These are phyloP conservation scores for Poecilia latipinna DNA, from an alignment of 2,113 vertebrate genomes.

Conservation along the genomic window DNA sequence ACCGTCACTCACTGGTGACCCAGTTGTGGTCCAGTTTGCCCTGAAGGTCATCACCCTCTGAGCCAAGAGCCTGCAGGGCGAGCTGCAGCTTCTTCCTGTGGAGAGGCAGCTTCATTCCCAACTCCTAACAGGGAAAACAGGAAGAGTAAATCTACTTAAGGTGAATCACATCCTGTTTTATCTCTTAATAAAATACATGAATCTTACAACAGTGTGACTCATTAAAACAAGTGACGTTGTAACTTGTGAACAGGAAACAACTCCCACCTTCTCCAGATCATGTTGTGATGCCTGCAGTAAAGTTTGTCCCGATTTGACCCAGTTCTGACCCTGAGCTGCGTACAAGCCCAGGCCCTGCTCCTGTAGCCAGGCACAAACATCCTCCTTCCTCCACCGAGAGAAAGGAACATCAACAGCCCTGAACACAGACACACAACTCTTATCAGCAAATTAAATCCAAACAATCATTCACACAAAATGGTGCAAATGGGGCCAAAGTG, in stretches of 20 bases:
- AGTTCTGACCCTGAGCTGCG: slow-evolving; percentile 83
- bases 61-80: slow-evolving; percentile 89
- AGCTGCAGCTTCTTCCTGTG: slow-evolving; percentile 97
- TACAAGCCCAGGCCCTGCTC: slow-evolving; percentile 91
- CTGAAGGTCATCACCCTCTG: slow-evolving; percentile 88
- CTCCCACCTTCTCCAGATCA: slow-evolving; percentile 92
- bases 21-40: slow-evolving; percentile 95
- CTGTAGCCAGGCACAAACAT: slow-evolving; percentile 92
- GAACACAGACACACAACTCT: neutral
- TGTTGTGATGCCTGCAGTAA: slow-evolving; percentile 93
- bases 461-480: too few relatives aligned
- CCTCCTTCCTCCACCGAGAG: slow-evolving; percentile 91
- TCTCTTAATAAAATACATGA: too few relatives aligned
- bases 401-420: slow-evolving; percentile 89
- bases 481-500: too few relatives aligned
- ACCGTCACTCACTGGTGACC: slow-evolving; percentile 90
- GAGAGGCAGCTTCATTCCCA: slow-evolving; percentile 90
- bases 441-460: neutral
- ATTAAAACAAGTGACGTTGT: neutral
- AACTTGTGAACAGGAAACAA: neutral
- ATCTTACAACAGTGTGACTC: too few relatives aligned
- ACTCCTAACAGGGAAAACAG: slow-evolving; percentile 80
- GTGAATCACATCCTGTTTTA: too few relatives aligned
- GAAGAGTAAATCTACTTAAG: too few relatives aligned
- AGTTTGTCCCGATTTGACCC: slow-evolving; percentile 92